Conservation (phyloP, 1,140 invertebrate genomes). For the Venustaconcha ellipsiformis region DNA sequence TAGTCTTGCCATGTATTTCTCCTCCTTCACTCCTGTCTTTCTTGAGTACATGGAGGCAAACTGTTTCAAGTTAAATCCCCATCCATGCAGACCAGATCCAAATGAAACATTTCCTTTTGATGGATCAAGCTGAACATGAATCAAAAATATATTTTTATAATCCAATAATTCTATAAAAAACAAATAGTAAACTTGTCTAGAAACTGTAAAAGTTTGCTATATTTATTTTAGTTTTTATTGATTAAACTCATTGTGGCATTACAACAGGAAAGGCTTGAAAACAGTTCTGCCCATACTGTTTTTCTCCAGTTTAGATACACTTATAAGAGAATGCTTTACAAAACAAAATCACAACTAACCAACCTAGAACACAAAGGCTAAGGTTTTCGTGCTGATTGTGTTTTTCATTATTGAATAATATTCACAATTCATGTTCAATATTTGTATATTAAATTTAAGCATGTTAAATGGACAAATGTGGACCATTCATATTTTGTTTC, state of each 20-base stretch:
- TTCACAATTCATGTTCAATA: too few species aligned
- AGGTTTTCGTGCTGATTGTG: too few species aligned
- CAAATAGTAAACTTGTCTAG: neutral
- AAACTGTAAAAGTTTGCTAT: constrained; percentile 1
- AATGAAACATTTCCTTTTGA: constrained; percentile 99
- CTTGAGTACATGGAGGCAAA: constrained; percentile 97
- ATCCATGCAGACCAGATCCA: constrained; percentile 97
- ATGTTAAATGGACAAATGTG: too few species aligned
- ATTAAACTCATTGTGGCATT: neutral
- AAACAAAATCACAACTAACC: too few species aligned
- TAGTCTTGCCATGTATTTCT: constrained; percentile 91
- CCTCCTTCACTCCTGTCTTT: constrained; percentile 84
- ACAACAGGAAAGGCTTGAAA: too few species aligned
- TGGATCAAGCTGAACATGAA: constrained; percentile 81
- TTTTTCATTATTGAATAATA: too few species aligned
- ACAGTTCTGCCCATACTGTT: too few species aligned
- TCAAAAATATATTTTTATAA: constrained; percentile 20
- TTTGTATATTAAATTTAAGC: too few species aligned
- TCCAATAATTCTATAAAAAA: neutral
- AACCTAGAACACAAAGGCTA: too few species aligned
- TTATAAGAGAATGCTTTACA: too few species aligned
- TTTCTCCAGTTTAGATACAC: too few species aligned
- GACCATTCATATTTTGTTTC: too few species aligned
- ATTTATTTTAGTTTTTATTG: neutral
- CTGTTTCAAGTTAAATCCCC: constrained; percentile 99